Evolutionary conservation across 2,113 vertebrate genomes (phyloP).

Genomic region (Bufo gargarizans): DNA sequence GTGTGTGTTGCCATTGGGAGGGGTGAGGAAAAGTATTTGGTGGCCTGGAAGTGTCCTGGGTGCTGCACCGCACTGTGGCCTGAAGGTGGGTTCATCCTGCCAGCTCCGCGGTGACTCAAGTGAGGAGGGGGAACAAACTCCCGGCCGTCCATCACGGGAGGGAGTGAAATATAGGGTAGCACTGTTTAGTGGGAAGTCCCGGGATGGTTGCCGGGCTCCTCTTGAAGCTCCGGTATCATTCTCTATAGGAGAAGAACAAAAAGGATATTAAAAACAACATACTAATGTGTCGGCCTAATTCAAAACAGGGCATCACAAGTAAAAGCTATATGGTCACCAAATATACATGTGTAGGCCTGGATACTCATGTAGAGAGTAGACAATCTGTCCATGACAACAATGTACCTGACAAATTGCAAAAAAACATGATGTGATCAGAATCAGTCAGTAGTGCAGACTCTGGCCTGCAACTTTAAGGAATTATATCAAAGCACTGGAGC

Average conservation of each 20-base stretch:
- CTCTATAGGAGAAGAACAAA: slow-evolving; percentile 58
- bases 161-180: slow-evolving; percentile 22
- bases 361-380: not conserved
- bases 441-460: not conserved
- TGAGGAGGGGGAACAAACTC: slow-evolving; percentile 93
- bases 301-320: no score
- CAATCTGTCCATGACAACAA: not conserved
- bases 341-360: not conserved
- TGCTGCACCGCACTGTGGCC: slow-evolving; percentile 87
- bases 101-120: slow-evolving; percentile 88
- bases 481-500: not conserved
- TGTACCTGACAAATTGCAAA: not conserved
- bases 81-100: slow-evolving; percentile 78
- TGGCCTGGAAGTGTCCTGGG: slow-evolving; percentile 87
- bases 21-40: slow-evolving; percentile 94
- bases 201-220: slow-evolving; percentile 60
- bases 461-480: not conserved
- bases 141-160: slow-evolving; percentile 88
- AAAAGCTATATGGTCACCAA: not conserved
- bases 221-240: slow-evolving; percentile 69
- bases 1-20: slow-evolving; percentile 95
- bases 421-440: not conserved
- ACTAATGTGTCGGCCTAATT: not conserved
- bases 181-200: slow-evolving; percentile 61
- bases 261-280: not conserved